Base-by-base conservation (phyloP, 2,888 invertebrate genomes). In the Mythimna lalbum region DNA sequence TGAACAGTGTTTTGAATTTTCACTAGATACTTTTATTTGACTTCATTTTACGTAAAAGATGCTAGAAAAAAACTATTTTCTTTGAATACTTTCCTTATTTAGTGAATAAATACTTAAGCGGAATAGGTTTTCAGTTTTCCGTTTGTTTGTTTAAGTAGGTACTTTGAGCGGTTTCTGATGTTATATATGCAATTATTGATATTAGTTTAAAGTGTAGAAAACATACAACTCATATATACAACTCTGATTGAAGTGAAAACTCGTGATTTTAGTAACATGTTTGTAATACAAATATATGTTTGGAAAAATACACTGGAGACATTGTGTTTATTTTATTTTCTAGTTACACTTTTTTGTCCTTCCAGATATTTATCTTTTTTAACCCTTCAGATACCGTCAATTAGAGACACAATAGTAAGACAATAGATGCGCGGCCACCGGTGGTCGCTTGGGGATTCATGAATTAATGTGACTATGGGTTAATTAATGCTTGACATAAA, bases 161-260 rank as follows among this genome's bases (percentile, higher is more conserved):
- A 19, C 6, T 4, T 43, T 43, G 17, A 43, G 68, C 17, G 43
- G 21, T 52, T n/a, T 68, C 43, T 53, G 12, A 33, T 33, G 14
- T 47, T 12, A 23, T 68, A 47, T 1, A 31, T 33, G 17, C 6
- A 5, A 23, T n/a, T 53, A 21, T 67, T 43, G 10, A 43, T 43
- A 0, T 69, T n/a, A 43, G 43, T 19, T 19, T 17, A 43, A 6
- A 17, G 43, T 67, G 43, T 43, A 67, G 43, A 68, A 55, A 67
- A 68, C 14, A 49, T 1, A 61, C 1, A 31, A 27, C 31, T 27
- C 14, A 23, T 63, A 47, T 33, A 12, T 27, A 53, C 1, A 52
- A 47, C n/a, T 57, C 17, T 73, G 36, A 63, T 63, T 63, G 21
- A 31, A 19, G 21, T 21, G 14, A 73, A 27, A 64, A 9, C 55